Evolutionary conservation across 1,140 invertebrate species (phyloP).

Genomic region (Cotesia glomerata): DNA sequence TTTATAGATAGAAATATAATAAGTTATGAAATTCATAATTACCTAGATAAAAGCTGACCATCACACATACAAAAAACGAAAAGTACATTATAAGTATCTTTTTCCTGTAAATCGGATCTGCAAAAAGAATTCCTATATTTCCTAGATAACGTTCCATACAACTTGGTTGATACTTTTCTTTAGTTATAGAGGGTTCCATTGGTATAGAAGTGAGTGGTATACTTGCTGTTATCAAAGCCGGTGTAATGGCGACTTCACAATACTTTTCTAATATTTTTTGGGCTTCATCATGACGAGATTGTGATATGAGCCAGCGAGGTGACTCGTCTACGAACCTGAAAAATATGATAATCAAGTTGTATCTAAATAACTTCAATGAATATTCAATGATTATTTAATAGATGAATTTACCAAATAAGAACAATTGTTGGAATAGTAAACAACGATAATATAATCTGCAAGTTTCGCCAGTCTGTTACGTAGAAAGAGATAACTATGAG

Average conservation of each 20-base stretch:
- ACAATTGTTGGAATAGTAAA: constrained; percentile 64
- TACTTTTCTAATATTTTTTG: no score
- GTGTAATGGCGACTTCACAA: constrained; percentile 35
- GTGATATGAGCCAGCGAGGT: constrained; percentile 60
- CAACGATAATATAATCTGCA: constrained; percentile 66
- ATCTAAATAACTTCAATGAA: no score
- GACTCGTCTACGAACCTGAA: constrained; percentile 61
- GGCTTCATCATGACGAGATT: constrained; percentile 37
- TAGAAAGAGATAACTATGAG: constrained; percentile 64
- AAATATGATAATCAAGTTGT: no score
- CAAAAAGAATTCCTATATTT: constrained; percentile 32
- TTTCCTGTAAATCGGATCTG: constrained; percentile 42
- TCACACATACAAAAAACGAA: constrained; percentile 59
- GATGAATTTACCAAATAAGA: constrained; percentile 58
- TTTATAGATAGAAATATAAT: background rate
- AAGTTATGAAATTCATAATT: no score
- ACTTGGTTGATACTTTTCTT: background rate
- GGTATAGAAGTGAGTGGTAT: no score
- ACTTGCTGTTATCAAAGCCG: background rate
- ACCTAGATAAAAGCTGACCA: constrained; percentile 58
- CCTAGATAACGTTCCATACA: constrained; percentile 24
- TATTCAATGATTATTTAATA: background rate
- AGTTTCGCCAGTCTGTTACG: constrained; percentile 64
- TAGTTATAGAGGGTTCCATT: no score
- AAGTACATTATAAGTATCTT: constrained; percentile 50